Percentiles rank a stretch among this genome's conserved stretches.
Conservation (phyloP, 2,888 invertebrate genomes). For the Lycia hirtaria region DNA sequence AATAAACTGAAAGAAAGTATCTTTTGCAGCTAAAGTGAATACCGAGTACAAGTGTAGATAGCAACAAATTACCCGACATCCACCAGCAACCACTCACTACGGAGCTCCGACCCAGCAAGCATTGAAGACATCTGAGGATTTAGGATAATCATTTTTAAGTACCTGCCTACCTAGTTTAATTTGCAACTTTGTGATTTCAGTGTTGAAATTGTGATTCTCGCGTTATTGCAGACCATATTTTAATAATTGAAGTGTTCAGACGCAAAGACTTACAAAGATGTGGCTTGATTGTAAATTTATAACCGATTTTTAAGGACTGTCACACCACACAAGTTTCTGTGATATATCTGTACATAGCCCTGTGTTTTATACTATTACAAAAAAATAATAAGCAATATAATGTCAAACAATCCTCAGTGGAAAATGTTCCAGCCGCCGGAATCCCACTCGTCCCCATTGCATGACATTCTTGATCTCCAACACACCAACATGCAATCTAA, state of each 20-base stretch:
- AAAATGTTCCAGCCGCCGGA: conserved; percentile 96
- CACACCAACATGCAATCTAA: conserved; percentile 83
- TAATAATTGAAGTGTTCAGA: conserved; percentile 56
- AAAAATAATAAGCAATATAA: conserved; percentile 68
- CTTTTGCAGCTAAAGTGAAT: conserved; percentile 69
- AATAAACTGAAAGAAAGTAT: conserved; percentile 56
- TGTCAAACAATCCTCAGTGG: conserved; percentile 95
- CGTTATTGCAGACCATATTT: conserved; percentile 54
- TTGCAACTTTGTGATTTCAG: conserved; percentile 71
- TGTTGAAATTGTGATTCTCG: conserved; percentile 69
- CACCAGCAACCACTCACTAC: conserved; percentile 71
- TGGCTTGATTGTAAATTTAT: conserved; percentile 74
- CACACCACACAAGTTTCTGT: conserved; percentile 77
- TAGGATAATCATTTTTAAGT: conserved; percentile 74
- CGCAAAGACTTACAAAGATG: conserved; percentile 74
- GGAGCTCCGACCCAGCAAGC: conserved; percentile 92
- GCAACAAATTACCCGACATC: conserved; percentile 64
- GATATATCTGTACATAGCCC: conserved; percentile 74
- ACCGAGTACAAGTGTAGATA: conserved; percentile 64
- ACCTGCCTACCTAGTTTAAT: conserved; percentile 74
- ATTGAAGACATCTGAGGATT: conserved; percentile 96
- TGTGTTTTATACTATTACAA: conserved; percentile 78
- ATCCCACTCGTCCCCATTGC: conserved; percentile 92
- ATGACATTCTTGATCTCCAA: conserved; percentile 92
- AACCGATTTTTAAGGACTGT: conserved; percentile 58